Base-by-base conservation (phyloP, 2,797 vertebrate species). In the Danio jaintianensis region DNA sequence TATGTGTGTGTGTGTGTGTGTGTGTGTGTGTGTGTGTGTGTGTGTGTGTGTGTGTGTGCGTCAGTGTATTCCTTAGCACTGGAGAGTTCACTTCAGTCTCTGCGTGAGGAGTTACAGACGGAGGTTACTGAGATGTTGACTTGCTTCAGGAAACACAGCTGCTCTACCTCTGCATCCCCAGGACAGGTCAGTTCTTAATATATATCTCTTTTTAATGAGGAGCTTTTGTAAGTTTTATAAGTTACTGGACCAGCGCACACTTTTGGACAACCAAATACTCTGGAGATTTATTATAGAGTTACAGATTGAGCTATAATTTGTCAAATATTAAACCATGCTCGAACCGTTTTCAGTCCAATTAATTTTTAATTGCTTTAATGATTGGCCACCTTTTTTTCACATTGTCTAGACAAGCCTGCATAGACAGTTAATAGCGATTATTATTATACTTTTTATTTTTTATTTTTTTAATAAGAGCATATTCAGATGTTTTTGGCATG, bases 81-180 rank as follows among this genome's bases (percentile, higher is more conserved):
- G 83, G 91, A 93, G 87, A 90, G 87, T 77, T 90, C 93, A 18
- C 90, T 93, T 8, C 93, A 94, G 87, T 91, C 92, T 73, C 80
- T 95, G 68, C 91, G 93, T 56, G 92, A 93, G 84, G 91, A 94
- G 45, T 87, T 95, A 83, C 92, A 94, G 87, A 90, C 85, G 0
- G 93, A 94, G 52, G 45, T 92, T 2, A 95, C 94, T 0, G 87
- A 91, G 75, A 88, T 89, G 0, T 22, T 95, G 85, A 92, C 92
- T 0, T 93, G 88, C 15, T 95, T 95, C 85, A 91, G 93, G 2
- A 94, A 92, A 87, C 91, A 94, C 89, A 92, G 93, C 89, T 90
- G 93, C 88, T 90, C 91, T 15, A 85, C 92, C 3, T 86, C 91
- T 0, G 91, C 91, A 18, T 93, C 92, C 2, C 83, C 90, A 6